phyloP scores from a whole-genome alignment of 2,888 invertebrate genomes.

The Drosophila nigricruria region DNA sequence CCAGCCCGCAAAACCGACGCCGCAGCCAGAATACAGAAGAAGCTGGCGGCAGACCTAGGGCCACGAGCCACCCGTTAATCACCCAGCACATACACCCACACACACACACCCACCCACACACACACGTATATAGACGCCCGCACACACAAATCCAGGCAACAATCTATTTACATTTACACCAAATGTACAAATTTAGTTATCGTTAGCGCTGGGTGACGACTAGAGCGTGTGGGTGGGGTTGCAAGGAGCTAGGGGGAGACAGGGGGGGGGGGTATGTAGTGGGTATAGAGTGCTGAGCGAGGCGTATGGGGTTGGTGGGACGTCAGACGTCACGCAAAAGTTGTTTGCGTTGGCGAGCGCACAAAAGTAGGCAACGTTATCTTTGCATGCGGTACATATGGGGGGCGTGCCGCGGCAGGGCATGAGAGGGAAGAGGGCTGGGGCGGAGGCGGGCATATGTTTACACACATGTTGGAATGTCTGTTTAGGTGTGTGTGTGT shows the following conservation, averaged over 20 bases:
- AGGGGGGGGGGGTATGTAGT: neutral
- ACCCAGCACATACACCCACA: conserved; percentile 42
- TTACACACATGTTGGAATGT: conserved; percentile 67
- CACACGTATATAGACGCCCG: conserved; percentile 68
- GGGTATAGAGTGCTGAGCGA: neutral
- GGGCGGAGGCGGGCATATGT: conserved; percentile 39
- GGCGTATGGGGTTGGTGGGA: conserved; percentile 3
- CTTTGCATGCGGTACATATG: conserved; percentile 40
- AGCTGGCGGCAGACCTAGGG: conserved; percentile 24
- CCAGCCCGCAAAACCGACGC: conserved; percentile 68
- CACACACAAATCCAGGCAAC: conserved; percentile 72
- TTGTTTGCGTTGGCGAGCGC: conserved; percentile 78
- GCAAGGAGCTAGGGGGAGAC: no score
- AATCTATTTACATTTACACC: conserved; percentile 84
- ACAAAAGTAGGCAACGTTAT: conserved; percentile 79
- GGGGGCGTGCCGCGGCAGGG: conserved; percentile 15
- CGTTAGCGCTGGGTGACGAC: conserved; percentile 50
- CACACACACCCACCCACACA: conserved; percentile 63
- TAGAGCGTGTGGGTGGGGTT: neutral
- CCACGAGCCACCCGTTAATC: conserved; percentile 69
- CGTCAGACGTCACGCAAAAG: conserved; percentile 74
- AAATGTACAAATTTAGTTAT: conserved; percentile 81
- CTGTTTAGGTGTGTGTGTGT: conserved; percentile 13
- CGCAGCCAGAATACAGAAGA: conserved; percentile 53
- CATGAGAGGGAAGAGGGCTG: neutral